Base-by-base conservation (phyloP, 2,797 vertebrate species). In the Paguma larvata region DNA sequence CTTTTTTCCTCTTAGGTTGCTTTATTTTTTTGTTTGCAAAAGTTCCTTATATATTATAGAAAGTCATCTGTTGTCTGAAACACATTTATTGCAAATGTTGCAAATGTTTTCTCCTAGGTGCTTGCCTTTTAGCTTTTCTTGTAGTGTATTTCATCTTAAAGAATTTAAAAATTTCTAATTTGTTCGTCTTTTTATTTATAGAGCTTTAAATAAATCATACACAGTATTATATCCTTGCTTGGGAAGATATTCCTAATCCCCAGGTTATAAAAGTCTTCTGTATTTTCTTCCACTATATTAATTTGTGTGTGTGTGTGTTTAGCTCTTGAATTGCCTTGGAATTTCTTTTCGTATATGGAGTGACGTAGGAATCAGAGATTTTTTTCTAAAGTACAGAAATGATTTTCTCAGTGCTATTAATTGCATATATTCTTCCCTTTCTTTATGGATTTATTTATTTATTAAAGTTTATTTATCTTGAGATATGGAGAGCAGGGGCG, bases 101-200 rank as follows among this genome's bases (percentile, higher is more conserved):
- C 78, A 94, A 85, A 83, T 87, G 34, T 48, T 89, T 75, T 92
- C 30, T 75, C 32, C 5, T 51, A 34, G 53, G 68, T 51, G 16
- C 11, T 63, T 97, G 48, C 51, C 13, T 89, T 92, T 94, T 89
- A 56, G 48, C 85, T 89, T 92, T 94, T n/a, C 10, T 89, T 75
- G 2, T 70, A 56, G n/a, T 88, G 0, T 48, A 56, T 73, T 94
- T 92, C 23, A 83, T 94, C 27, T 72, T 65, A 67, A 78, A 72
- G 14, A 86, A 65, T 41, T 91, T 41, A 14, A 89, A 89, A 84
- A 73, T 70, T 85, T 46, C 27, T 75, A 78, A 85, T 62, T 2
- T 82, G 56, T 27, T 12, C 9, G n/a, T 62, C 7, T 51, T 94
- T 84, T 91, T 87, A 32, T 85, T 91, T 88, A 59, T 85, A 56